Base-by-base conservation (phyloP, 2,888 invertebrate species). In the Metalampra italica region DNA sequence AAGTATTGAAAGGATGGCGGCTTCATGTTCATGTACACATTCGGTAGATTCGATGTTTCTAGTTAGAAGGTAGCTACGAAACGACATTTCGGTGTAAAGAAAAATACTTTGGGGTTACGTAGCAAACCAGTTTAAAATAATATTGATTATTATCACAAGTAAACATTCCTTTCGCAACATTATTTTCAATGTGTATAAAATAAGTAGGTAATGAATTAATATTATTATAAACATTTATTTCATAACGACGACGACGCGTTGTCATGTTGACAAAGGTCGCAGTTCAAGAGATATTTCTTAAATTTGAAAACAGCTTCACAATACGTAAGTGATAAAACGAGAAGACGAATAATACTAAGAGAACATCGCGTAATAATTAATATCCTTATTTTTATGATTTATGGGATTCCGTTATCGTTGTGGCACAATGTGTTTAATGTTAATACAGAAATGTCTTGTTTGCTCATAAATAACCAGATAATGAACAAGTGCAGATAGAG, bases 241-340 rank as follows among this genome's bases (percentile, higher is more conserved):
- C 44, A 40, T 49, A 53, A 49, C 44, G 45, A 56, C 45, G 45
- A 45, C 54, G 56, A 56, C 59, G 22, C 22, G 22, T 22, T 22
- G 22, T 22, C 22, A 22, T 22, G 45, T 52, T 61, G 55, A 54
- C 46, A 50, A 60, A 58, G 75, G 74, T 66, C 62, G 57, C 54
- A 74, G 75, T 69, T 75, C 72, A 71, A 60, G 43, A 56, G 70
- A 75, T 77, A 71, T 62, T 61, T 39, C 8, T 30, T 43, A n/a
- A 60, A 68, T 63, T 64, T 61, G 63, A 70, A 69, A 75, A 75
- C 71, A 75, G 61, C 64, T 76, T 75, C 68, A 74, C 48, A 61
- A 69, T 62, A 44, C 15, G 43, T 41, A 15, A 50, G 62, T 50
- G 62, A 71, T 71, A 68, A 71, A 65, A 59, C 51, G 57, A 60